phyloP scores from a whole-genome alignment of 2,888 invertebrate genomes.

The Pharmacophagus antenor region DNA sequence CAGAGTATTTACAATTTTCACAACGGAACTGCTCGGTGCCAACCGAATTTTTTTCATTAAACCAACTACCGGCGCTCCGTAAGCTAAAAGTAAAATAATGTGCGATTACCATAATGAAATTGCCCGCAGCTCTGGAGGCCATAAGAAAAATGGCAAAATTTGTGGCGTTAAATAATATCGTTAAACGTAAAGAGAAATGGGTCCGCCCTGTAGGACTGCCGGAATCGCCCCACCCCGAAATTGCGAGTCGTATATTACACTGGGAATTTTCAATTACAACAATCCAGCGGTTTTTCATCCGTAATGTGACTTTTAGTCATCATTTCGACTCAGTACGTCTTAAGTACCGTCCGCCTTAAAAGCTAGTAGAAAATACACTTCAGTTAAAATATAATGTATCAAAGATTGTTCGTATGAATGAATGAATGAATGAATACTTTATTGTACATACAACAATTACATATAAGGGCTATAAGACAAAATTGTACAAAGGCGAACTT shows the following conservation, averaged over 20 bases:
- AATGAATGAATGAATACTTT: too few species aligned
- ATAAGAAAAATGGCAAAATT: slow-evolving; percentile 75
- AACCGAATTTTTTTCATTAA: slow-evolving; percentile 29
- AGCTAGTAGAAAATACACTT: slow-evolving; percentile 27
- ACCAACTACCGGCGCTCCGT: slow-evolving; percentile 29
- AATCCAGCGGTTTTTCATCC: slow-evolving; percentile 80
- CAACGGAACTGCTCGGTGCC: not conserved
- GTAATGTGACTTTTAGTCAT: slow-evolving; percentile 77
- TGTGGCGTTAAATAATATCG: slow-evolving; percentile 79
- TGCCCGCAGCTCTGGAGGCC: slow-evolving; percentile 60
- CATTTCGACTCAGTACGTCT: slow-evolving; percentile 68
- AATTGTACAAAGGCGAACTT: too few species aligned
- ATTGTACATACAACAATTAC: too few species aligned
- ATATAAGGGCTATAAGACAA: too few species aligned
- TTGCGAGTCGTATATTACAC: slow-evolving; percentile 79
- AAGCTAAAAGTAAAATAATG: slow-evolving; percentile 46
- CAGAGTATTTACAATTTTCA: slow-evolving; percentile 17
- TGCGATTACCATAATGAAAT: slow-evolving; percentile 78
- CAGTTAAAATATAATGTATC: not conserved
- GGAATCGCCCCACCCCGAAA: slow-evolving; percentile 59
- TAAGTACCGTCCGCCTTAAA: slow-evolving; percentile 49
- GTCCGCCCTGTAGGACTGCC: slow-evolving; percentile 60
- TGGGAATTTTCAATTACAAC: slow-evolving; percentile 80
- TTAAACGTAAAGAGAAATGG: slow-evolving; percentile 75
- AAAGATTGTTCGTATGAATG: too few species aligned